Percentiles rank a stretch among this genome's conserved stretches.
Conservation (phyloP, 1,140 invertebrate species). For the Bombus pascuorum region DNA sequence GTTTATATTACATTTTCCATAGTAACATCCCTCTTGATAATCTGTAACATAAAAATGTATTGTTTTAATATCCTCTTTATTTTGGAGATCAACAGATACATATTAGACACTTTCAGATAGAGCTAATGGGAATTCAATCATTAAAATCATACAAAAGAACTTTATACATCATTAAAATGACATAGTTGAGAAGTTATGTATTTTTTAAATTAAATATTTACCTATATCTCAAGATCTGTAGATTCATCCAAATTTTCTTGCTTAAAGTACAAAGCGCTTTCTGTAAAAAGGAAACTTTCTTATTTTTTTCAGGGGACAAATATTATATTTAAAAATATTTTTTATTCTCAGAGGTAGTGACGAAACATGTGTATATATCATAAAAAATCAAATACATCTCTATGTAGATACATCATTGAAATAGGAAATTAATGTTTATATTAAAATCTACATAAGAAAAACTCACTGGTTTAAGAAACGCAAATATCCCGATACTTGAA, state of each 20-base stretch:
- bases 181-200: neutral
- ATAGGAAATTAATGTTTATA: neutral
- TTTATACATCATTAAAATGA: constrained; percentile 2
- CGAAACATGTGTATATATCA: constrained; percentile 70
- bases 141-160: neutral
- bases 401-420: constrained; percentile 68
- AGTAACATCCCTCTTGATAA: neutral
- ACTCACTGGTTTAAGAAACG: neutral
- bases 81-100: neutral
- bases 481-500: neutral
- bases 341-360: constrained; percentile 77
- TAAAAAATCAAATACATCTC: constrained; percentile 57
- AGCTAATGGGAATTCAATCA: constrained; percentile 73
- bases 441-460: neutral
- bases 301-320: neutral
- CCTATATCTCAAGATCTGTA: neutral
- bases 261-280: neutral
- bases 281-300: neutral
- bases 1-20: too few relatives aligned
- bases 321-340: neutral
- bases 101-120: constrained; percentile 72
- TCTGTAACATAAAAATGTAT: constrained; percentile 2
- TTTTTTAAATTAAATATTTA: neutral
- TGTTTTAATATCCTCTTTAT: neutral
- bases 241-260: neutral